Conservation (phyloP, 2,113 vertebrate species). For the Bujurquina vittata region DNA sequence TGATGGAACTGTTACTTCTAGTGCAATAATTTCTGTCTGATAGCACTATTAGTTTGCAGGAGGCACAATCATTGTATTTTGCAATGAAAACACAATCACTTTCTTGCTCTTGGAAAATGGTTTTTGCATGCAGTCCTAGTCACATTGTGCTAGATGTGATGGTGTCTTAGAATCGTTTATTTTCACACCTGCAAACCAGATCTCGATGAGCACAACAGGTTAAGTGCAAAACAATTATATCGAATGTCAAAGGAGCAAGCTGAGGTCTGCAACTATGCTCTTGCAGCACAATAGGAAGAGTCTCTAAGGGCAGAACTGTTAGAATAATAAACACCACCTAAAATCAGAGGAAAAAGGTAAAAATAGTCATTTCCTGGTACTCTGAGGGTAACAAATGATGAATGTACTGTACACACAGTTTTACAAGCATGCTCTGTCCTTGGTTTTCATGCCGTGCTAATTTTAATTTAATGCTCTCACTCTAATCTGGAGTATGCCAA, state of each 20-base stretch:
- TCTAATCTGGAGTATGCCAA: neutral
- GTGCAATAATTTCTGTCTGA: conserved; percentile 67
- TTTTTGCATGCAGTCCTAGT: conserved; percentile 63
- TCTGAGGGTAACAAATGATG: conserved; percentile 33
- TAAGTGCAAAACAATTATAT: conserved; percentile 56
- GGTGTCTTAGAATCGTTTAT: conserved; percentile 45
- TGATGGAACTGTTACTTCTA: conserved; percentile 62
- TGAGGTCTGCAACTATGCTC: conserved; percentile 4
- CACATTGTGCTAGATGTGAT: conserved; percentile 41
- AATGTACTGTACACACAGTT: conserved; percentile 9
- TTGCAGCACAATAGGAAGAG: conserved; percentile 23
- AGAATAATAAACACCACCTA: conserved; percentile 57
- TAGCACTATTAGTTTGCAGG: conserved; percentile 69
- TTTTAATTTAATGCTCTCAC: neutral
- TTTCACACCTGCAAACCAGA: conserved; percentile 56
- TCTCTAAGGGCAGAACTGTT: conserved; percentile 40
- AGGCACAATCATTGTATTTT: conserved; percentile 65
- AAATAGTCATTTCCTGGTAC: conserved; percentile 29
- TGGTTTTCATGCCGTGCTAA: neutral
- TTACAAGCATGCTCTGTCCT: neutral
- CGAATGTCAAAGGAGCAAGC: conserved; percentile 49
- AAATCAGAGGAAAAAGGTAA: conserved; percentile 39
- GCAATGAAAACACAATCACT: conserved; percentile 66
- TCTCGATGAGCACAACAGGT: conserved; percentile 39
- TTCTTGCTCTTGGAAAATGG: conserved; percentile 62